Percentiles rank a stretch among this genome's conserved stretches.
Evolutionary conservation across 2,113 vertebrate species (phyloP).

Genomic region (Xiphias gladius): DNA sequence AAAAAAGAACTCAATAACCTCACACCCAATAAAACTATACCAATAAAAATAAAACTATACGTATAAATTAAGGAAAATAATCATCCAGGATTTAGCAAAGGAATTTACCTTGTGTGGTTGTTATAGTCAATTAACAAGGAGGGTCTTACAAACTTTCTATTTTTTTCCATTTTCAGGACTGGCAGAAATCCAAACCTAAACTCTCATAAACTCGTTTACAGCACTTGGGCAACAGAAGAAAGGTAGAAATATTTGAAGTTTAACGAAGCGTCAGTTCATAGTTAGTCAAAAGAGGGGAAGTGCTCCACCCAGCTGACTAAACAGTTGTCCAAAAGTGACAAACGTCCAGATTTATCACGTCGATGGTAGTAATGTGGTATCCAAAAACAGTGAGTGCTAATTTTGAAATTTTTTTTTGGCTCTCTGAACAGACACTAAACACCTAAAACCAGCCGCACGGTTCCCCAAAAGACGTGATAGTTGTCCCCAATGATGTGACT

Average conservation of each 20-base stretch:
- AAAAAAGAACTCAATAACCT: background rate
- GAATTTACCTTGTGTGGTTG: background rate
- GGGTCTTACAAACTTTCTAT: too few species aligned
- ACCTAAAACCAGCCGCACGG: too few species aligned
- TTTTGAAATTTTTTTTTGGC: fast-evolving
- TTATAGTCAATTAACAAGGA: too few species aligned
- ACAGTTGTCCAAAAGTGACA: background rate
- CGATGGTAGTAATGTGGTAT: background rate
- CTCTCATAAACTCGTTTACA: too few species aligned
- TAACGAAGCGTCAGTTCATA: background rate
- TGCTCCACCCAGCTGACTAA: background rate
- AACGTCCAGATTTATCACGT: background rate
- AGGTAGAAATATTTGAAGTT: background rate
- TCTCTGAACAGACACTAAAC: background rate
- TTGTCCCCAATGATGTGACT: background rate
- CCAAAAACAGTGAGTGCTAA: background rate
- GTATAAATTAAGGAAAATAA: background rate
- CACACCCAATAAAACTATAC: too few species aligned
- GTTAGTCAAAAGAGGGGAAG: background rate
- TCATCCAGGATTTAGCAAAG: background rate
- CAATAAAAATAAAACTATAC: background rate
- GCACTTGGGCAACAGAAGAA: too few species aligned
- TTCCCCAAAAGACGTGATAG: too few species aligned
- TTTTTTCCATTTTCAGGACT: background rate
- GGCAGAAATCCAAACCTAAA: background rate